These are phyloP conservation scores for Pluvianellus socialis DNA, from an alignment of 2,113 vertebrate species.

Conservation along the genomic window DNA sequence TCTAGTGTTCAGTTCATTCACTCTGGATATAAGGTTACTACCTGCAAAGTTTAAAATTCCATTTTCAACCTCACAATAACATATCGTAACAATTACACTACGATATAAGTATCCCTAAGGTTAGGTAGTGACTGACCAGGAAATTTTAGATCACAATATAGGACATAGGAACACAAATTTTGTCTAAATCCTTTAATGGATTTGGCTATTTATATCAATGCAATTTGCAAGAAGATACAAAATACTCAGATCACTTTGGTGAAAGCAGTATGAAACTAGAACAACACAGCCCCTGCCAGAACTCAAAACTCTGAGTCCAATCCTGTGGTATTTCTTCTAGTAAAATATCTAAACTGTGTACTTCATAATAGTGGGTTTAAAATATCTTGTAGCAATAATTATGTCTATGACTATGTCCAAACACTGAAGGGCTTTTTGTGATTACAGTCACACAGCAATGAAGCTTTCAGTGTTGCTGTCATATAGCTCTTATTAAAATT, in stretches of 20 bases:
- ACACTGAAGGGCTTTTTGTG: not conserved
- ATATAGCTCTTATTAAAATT: slow-evolving; percentile 42
- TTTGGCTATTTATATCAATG: not conserved
- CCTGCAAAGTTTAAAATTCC: not conserved
- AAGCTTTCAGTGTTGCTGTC: not conserved
- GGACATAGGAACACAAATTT: not conserved
- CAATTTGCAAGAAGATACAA: not conserved
- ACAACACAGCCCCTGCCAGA: not conserved
- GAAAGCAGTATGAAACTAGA: not conserved
- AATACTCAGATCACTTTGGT: not conserved
- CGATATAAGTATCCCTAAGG: not conserved
- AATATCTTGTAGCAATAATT: not conserved
- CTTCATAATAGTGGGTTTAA: not conserved
- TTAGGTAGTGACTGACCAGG: not conserved
- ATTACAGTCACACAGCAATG: not conserved
- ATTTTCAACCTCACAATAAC: not conserved
- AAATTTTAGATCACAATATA: not conserved
- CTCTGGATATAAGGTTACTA: not conserved
- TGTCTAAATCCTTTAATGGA: not conserved
- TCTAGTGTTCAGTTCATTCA: not conserved
- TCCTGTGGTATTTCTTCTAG: not conserved
- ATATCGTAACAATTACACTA: not conserved
- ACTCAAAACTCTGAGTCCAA: not conserved
- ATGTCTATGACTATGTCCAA: not conserved
- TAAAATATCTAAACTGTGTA: not conserved